These are phyloP conservation scores for Polypterus senegalus DNA, from an alignment of 2,113 vertebrate genomes.

Conservation along the genomic window DNA sequence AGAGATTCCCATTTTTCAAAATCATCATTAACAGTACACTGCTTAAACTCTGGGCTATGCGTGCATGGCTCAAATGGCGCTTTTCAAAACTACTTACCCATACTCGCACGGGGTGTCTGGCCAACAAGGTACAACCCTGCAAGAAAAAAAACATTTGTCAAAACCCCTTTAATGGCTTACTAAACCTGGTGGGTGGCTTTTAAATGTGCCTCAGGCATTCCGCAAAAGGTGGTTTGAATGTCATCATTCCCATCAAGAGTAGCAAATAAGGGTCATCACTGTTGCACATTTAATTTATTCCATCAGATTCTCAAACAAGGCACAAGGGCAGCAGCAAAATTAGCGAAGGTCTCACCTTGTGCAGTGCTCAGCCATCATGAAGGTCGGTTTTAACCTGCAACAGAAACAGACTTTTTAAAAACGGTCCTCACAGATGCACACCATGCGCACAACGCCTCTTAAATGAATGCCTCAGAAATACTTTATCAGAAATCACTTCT, in stretches of 20 bases:
- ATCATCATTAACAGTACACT: slow-evolving; percentile 63
- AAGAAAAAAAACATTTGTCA: neutral
- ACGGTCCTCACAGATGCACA: no score
- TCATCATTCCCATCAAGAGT: slow-evolving; percentile 59
- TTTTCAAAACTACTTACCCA: no score
- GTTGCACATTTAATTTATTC: slow-evolving; percentile 23
- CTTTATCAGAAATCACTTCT: slow-evolving; percentile 50
- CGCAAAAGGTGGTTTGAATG: slow-evolving; percentile 35
- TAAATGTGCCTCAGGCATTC: slow-evolving; percentile 41
- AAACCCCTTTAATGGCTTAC: neutral
- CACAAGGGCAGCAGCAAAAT: no score
- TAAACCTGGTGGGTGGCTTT: neutral
- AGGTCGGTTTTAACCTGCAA: no score
- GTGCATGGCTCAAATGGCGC: no score
- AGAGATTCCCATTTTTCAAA: slow-evolving; percentile 81
- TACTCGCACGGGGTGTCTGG: no score
- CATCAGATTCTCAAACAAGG: no score
- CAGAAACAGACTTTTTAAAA: no score
- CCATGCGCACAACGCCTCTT: no score
- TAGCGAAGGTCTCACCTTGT: no score
- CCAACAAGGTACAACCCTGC: neutral
- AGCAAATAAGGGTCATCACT: slow-evolving; percentile 61
- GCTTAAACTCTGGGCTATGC: no score
- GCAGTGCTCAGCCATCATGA: no score
- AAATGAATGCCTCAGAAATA: slow-evolving; percentile 31